These are phyloP conservation scores for Poeciliopsis presidionis DNA, from an alignment of 2,797 vertebrate genomes.

Conservation along the genomic window DNA sequence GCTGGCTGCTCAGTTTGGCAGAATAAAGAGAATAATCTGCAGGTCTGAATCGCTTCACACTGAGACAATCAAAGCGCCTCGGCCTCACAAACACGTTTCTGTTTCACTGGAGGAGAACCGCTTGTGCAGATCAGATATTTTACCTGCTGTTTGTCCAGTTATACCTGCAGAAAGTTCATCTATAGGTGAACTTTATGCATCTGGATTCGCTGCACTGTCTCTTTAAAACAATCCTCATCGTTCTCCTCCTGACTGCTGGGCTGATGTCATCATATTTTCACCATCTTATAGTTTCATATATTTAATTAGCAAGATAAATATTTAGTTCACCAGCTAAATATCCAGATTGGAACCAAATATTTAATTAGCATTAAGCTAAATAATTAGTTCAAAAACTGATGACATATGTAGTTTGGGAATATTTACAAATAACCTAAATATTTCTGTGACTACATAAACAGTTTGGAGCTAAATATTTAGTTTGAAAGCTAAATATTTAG, in stretches of 20 bases:
- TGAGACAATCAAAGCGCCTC: background rate
- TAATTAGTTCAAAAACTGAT: background rate
- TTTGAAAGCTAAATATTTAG: too few relatives aligned
- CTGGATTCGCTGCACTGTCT: background rate
- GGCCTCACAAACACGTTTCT: background rate
- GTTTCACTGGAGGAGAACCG: background rate
- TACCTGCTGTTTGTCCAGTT: background rate
- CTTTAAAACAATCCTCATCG: background rate
- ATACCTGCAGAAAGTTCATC: too few relatives aligned
- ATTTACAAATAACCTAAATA: too few relatives aligned
- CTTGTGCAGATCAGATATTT: background rate
- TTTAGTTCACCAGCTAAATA: too few relatives aligned
- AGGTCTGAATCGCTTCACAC: background rate
- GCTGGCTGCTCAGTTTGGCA: constrained; percentile 1
- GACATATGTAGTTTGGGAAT: too few relatives aligned
- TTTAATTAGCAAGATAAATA: too few relatives aligned
- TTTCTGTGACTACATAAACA: background rate
- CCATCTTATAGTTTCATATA: too few relatives aligned
- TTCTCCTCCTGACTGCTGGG: background rate
- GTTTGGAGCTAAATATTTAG: background rate
- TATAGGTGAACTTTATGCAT: too few relatives aligned
- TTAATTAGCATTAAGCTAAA: background rate
- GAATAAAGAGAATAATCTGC: constrained; percentile 7
- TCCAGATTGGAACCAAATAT: too few relatives aligned
- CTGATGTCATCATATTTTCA: background rate